Base-by-base conservation (phyloP, 1,140 invertebrate species). In the Melanaphis sacchari region DNA sequence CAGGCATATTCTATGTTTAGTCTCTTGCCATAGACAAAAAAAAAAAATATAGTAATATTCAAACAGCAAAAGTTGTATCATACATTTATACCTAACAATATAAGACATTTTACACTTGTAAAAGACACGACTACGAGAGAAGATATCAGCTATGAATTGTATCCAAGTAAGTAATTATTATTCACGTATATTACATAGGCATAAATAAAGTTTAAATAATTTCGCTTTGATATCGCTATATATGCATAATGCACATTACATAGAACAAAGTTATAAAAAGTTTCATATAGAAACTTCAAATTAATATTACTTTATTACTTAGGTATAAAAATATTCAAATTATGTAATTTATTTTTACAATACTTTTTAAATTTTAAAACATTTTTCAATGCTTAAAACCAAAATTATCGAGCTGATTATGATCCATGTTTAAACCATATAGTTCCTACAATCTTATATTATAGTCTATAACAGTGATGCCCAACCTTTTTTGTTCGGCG, bases 131-230 rank as follows among this genome's bases (percentile, higher is more conserved):
- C 59, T 11, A 36, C 59, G 4, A 76, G 11, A 31, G n/a, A 76
- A 76, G 59, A 76, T n/a, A 76, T 76, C 59, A 76, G 31, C 4
- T n/a, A 76, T 76, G 59, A 76, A 76, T n/a, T 76, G 31, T 15
- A 76, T 76, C 59, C 59, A 76, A n/a, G 59, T 76, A 76, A 76
- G 59, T 76, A n/a, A 76, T 66, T n/a, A n/a, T 66, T n/a, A 31
- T 66, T 18, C 59, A 15, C 5, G 31, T 15, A 0, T 15, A 66
- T 66, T 31, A 59, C 9, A n/a, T 66, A 18, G 31, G 31, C 18
- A 66, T 15, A n/a, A n/a, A 15, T 15, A 3, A 59, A 31, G 11
- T 66, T 66, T 2, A 66, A 66, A n/a, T 66, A n/a, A 66, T n/a
- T 66, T n/a, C 15, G 31, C 0, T 4, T n/a, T 18, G n/a, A 15